A percentile compares a stretch with the other conserved stretches of the same genome.
phyloP scores from a whole-genome alignment of 2,888 invertebrate genomes.

The Parthenolecanium corni region DNA sequence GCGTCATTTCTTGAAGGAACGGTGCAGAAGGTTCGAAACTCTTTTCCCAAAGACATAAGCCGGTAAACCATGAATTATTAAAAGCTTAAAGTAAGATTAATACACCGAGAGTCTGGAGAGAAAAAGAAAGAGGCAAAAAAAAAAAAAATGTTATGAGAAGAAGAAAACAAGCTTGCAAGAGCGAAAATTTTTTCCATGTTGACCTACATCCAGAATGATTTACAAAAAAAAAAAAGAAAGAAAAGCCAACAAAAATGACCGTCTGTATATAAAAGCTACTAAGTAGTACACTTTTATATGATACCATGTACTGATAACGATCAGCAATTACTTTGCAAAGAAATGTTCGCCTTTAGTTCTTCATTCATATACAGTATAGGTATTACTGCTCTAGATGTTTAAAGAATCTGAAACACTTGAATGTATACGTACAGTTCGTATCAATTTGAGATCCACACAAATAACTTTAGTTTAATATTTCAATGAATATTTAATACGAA shows the following conservation, averaged over 20 bases:
- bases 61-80: constrained; percentile 19
- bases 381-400: constrained; percentile 1
- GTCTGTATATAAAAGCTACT: constrained; percentile 16
- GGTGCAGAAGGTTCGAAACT: background rate
- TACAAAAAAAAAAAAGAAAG: background rate
- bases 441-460: constrained; percentile 11
- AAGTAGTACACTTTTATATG: constrained; percentile 24
- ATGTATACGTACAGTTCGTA: background rate
- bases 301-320: constrained; percentile 22
- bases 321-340: constrained; percentile 26
- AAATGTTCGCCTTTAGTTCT: constrained; percentile 15
- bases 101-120: background rate
- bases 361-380: background rate
- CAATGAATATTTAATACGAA: constrained; percentile 24
- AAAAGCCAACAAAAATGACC: constrained; percentile 1
- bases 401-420: constrained; percentile 11
- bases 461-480: constrained; percentile 26
- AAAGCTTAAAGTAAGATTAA: constrained; percentile 19
- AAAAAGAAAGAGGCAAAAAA: background rate
- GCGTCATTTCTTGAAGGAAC: constrained; percentile 9
- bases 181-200: constrained; percentile 1
- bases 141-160: background rate
- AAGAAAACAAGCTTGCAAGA: too few species aligned
- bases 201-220: constrained; percentile 15
- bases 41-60: constrained; percentile 21